Base-by-base conservation (phyloP, 2,113 vertebrate species). In the Toxotes jaculatrix region DNA sequence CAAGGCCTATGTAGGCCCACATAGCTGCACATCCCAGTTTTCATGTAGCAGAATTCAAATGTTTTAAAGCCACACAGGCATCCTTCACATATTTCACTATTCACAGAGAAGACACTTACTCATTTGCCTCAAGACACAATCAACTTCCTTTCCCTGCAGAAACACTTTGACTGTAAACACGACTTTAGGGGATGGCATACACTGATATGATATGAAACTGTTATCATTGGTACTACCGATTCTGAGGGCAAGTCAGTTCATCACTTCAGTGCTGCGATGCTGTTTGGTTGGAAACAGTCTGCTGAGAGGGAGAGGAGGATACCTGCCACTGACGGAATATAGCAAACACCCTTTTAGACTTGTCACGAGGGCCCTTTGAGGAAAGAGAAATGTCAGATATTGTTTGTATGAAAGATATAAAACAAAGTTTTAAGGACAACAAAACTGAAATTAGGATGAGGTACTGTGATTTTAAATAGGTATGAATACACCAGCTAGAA, bases 241-340 rank as follows among this genome's bases (percentile, higher is more conserved):
- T 74, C 32, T n/a, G 19, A 77, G 45, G 49, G 49, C 23, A 82
- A 34, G 36, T 75, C 85, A 82, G 56, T 65, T 82, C 55, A 59
- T 68, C 59, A 56, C 8, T 75, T 82, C 82, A 79, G 57, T 66
- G 77, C 73, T 74, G 55, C 0, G 0, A 64, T 56, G 31, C 43
- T 62, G 67, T 71, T 47, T 53, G 49, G 42, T 68, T 67, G 67
- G 56, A 77, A 68, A 73, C 40, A 2, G 3, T 19, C 42, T 87
- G 96, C 86, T 94, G 96, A 80, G 95, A 93, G 32, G 95, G 92
- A n/a, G 94, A 92, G 45, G 93, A 93, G 36, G 93, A 83, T 38
- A 94, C 93, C 87, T 97, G 97, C 97, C 97, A 98, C 86, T 98
- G 97, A 10, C 96, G 96, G 90, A 99, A 97, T 86, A 99, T 98